phyloP scores from a whole-genome alignment of 2,888 invertebrate species.

The Lobophora halterata region DNA sequence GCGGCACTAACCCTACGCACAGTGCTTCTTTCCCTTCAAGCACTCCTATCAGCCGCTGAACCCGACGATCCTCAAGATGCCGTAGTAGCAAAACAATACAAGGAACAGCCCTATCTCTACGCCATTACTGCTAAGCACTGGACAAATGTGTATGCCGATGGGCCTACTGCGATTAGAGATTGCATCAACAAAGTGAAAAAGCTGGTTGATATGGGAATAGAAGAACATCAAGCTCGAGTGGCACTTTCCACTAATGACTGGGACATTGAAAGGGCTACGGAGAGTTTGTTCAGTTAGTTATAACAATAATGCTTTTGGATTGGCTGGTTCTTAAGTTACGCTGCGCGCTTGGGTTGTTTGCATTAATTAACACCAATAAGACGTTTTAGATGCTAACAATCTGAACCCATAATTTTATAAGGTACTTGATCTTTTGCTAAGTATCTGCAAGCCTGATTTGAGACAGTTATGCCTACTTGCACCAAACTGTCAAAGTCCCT shows the following conservation, averaged over 20 bases:
- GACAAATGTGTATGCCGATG: constrained; percentile 96
- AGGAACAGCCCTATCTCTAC: constrained; percentile 93
- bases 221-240: constrained; percentile 92
- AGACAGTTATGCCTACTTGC: too few species aligned
- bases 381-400: too few species aligned
- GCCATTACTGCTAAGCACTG: constrained; percentile 96
- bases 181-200: constrained; percentile 89
- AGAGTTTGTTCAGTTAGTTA: constrained; percentile 74
- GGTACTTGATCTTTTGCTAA: too few species aligned
- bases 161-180: constrained; percentile 81
- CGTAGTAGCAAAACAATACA: constrained; percentile 98
- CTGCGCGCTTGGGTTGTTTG: too few species aligned
- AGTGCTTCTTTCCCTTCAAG: constrained; percentile 95
- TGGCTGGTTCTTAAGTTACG: too few species aligned
- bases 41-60: constrained; percentile 94
- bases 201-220: constrained; percentile 96
- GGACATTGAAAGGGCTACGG: constrained; percentile 95
- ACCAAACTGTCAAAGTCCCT: too few species aligned
- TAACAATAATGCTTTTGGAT: too few species aligned
- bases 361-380: too few species aligned
- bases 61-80: constrained; percentile 98
- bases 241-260: constrained; percentile 96
- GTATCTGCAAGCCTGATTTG: too few species aligned
- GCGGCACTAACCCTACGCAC: constrained; percentile 99
- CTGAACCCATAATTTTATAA: too few species aligned